Conservation (phyloP, 2,888 invertebrate species). For the Lacanobia wlatinum region DNA sequence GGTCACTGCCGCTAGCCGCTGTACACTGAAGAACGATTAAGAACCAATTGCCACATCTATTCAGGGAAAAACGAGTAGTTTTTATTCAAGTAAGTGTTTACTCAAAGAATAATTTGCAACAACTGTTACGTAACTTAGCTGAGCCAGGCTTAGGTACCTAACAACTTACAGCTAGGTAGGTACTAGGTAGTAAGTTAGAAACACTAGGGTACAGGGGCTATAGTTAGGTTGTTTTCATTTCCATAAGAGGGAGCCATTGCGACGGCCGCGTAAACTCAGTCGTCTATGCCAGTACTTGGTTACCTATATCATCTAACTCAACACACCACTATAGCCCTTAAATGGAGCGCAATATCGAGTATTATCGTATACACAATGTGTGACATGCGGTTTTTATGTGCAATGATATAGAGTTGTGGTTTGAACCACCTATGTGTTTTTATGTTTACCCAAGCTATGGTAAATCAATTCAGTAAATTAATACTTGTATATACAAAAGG, state of each 20-base stretch:
- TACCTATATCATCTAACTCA: conserved; percentile 59
- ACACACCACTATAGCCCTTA: conserved; percentile 58
- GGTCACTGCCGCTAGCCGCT: neutral
- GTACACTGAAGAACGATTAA: neutral
- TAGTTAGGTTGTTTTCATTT: conserved; percentile 78
- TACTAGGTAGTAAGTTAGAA: conserved; percentile 29
- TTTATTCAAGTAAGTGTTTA: conserved; percentile 23
- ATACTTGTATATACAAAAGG: conserved; percentile 35
- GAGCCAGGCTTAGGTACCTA: conserved; percentile 33
- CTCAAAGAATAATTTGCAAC: conserved; percentile 34
- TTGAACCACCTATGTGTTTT: conserved; percentile 43
- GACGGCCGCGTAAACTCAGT: conserved; percentile 64
- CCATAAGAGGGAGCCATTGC: conserved; percentile 67
- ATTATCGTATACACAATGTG: conserved; percentile 44
- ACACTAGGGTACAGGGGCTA: conserved; percentile 61
- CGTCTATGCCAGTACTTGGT: conserved; percentile 47
- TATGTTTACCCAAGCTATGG: conserved; percentile 47
- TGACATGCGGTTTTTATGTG: conserved; percentile 41
- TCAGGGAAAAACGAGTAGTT: neutral
- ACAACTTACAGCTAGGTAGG: conserved; percentile 23
- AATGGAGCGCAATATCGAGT: conserved; percentile 36
- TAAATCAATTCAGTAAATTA: conserved; percentile 51
- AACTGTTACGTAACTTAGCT: conserved; percentile 36
- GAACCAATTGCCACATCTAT: neutral
- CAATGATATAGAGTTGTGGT: conserved; percentile 53